Percentiles rank a stretch among this genome's conserved stretches.
Conservation (phyloP, 2,888 invertebrate species). For the Tipula lateralis region DNA sequence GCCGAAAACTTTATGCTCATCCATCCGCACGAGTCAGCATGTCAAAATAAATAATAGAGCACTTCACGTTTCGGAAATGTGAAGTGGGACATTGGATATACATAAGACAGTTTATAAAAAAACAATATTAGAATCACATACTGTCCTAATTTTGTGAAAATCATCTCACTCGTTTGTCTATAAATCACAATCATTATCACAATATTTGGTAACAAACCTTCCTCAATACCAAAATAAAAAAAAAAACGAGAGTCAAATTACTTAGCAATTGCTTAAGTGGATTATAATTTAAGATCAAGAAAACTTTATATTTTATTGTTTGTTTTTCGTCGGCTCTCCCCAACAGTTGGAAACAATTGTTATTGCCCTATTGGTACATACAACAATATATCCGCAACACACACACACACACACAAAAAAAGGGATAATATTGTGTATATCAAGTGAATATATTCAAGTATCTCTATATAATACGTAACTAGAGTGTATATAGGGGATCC, state of each 20-base stretch:
- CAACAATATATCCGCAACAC: not conserved
- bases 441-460: not conserved
- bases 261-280: not conserved
- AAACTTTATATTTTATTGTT: not conserved
- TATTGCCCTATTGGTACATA: not conserved
- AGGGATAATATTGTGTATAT: not conserved
- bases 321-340: not conserved
- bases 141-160: not conserved
- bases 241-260: not conserved
- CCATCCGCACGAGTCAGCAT: no score
- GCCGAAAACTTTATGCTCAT: no score
- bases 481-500: not conserved
- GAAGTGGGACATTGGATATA: no score
- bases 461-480: not conserved
- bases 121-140: not conserved
- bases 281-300: conserved; percentile 3
- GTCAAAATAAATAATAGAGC: no score
- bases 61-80: no score
- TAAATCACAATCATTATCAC: not conserved
- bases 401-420: not conserved
- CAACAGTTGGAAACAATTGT: conserved; percentile 19
- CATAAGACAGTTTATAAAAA: no score
- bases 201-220: not conserved
- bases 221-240: not conserved
- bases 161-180: not conserved